These are phyloP conservation scores for Podotricha telesiphe DNA, from an alignment of 2,888 invertebrate genomes.

Conservation along the genomic window DNA sequence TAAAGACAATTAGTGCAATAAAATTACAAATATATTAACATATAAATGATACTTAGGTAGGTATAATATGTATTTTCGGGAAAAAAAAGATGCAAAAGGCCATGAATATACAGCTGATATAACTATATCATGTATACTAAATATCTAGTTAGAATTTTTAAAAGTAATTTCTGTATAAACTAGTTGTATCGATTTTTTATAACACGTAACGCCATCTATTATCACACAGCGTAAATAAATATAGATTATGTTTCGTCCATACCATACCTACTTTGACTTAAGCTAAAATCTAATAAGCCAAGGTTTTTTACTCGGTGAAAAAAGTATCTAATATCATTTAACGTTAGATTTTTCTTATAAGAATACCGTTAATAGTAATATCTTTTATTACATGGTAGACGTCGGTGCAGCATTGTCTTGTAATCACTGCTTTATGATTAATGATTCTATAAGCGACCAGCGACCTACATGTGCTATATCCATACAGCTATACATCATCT, in stretches of 20 bases:
- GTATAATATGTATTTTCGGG: too few species aligned
- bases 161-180: neutral
- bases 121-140: too few species aligned
- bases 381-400: slow-evolving; percentile 17
- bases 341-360: slow-evolving; percentile 15
- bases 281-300: neutral
- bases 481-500: slow-evolving; percentile 11
- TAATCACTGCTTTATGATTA: slow-evolving; percentile 42
- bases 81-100: too few species aligned
- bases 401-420: slow-evolving; percentile 48
- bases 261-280: neutral
- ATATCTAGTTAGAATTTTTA: too few species aligned
- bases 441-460: slow-evolving; percentile 22
- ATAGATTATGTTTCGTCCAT: neutral
- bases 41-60: too few species aligned
- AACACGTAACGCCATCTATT: slow-evolving; percentile 31
- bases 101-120: too few species aligned
- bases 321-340: neutral
- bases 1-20: too few species aligned
- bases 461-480: slow-evolving; percentile 14
- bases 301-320: neutral
- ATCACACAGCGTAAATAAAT: slow-evolving; percentile 1
- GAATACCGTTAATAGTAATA: slow-evolving; percentile 24
- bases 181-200: neutral
- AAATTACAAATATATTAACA: too few species aligned